Conservation (phyloP, 2,888 invertebrate genomes). For the Leucophora obtusa region DNA sequence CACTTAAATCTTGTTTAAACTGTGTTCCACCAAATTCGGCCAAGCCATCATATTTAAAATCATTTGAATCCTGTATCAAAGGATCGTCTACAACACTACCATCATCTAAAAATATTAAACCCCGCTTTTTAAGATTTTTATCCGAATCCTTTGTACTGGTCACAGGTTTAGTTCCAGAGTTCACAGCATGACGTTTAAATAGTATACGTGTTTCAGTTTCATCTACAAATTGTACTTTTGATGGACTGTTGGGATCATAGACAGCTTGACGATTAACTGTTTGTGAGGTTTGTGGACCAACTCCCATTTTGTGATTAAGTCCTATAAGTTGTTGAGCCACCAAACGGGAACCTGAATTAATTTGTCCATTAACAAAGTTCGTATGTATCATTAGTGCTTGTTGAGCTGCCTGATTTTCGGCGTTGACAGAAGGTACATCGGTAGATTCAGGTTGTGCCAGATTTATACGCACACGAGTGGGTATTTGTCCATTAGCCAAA, state of each 20-base stretch:
- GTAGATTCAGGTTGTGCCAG: slow-evolving; percentile 76
- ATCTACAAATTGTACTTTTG: slow-evolving; percentile 83
- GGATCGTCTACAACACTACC: slow-evolving; percentile 84
- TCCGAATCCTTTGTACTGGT: slow-evolving; percentile 17
- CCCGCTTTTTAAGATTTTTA: slow-evolving; percentile 81
- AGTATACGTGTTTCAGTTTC: slow-evolving; percentile 77
- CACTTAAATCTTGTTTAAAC: slow-evolving; percentile 82
- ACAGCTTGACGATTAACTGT: slow-evolving; percentile 42
- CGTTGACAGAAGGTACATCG: not conserved
- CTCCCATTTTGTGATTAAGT: slow-evolving; percentile 49
- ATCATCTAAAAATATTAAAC: slow-evolving; percentile 83
- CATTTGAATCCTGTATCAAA: slow-evolving; percentile 79
- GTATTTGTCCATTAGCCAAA: slow-evolving; percentile 83
- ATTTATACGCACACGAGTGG: slow-evolving; percentile 80
- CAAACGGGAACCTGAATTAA: slow-evolving; percentile 80
- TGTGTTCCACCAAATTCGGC: slow-evolving; percentile 85
- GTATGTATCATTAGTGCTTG: slow-evolving; percentile 75
- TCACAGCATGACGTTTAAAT: slow-evolving; percentile 70
- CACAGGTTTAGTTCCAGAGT: slow-evolving; percentile 22
- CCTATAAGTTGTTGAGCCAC: slow-evolving; percentile 81
- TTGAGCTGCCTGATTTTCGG: slow-evolving; percentile 68
- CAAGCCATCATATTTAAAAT: slow-evolving; percentile 80
- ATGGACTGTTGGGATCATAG: slow-evolving; percentile 78
- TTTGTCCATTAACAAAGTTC: slow-evolving; percentile 84
- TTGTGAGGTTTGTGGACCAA: slow-evolving; percentile 45